Percentiles rank a stretch among this genome's conserved stretches.
phyloP scores from a whole-genome alignment of 2,113 vertebrate genomes.

The Heteronetta atricapilla region DNA sequence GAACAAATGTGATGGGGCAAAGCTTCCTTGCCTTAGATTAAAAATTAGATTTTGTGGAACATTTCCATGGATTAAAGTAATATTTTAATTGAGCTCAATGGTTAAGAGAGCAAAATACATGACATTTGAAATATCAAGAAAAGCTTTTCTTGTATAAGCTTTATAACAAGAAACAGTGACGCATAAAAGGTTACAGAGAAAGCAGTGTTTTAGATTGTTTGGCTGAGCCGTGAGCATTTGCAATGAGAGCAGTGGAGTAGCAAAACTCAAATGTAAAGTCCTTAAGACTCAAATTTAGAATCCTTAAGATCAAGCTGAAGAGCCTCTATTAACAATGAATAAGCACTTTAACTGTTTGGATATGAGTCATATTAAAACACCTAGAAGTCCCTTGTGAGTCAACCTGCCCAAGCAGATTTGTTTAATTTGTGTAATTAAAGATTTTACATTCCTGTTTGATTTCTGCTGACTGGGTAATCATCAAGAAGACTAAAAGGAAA shows the following conservation, averaged over 20 bases:
- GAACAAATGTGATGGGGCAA: not conserved
- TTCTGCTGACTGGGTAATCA: not conserved
- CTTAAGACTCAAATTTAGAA: not conserved
- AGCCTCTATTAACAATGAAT: not conserved
- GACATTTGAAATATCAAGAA: not conserved
- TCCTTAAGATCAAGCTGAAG: not conserved
- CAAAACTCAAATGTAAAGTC: not conserved
- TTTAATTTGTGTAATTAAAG: not conserved
- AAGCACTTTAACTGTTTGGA: not conserved
- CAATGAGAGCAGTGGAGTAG: not conserved
- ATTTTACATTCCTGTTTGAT: not conserved
- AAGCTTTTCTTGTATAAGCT: not conserved
- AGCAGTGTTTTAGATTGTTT: not conserved
- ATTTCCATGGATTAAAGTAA: not conserved
- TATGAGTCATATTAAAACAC: accelerated
- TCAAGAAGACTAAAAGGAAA: not conserved
- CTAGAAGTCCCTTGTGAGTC: not conserved
- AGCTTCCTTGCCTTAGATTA: not conserved
- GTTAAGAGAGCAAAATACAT: not conserved
- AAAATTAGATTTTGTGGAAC: not conserved
- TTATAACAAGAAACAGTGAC: not conserved
- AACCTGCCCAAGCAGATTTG: not conserved
- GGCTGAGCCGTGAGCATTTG: not conserved
- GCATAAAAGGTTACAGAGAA: not conserved
- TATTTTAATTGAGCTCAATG: not conserved